Base-by-base conservation (phyloP, 2,888 invertebrate genomes). In the Latrodectus elegans region DNA sequence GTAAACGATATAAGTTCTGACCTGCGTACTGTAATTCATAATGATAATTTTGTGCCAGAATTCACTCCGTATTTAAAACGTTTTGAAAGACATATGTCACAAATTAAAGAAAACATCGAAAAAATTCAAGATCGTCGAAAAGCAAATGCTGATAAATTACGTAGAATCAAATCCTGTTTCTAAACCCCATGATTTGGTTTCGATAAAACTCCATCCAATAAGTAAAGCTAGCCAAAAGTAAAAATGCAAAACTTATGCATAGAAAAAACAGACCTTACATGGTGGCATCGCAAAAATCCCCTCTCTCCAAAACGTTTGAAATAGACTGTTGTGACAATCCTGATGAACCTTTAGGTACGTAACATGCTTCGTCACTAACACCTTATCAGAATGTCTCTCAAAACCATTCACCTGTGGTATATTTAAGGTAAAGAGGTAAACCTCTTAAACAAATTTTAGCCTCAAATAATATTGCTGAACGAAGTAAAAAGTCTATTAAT, bases 31-130 rank as follows among this genome's bases (percentile, higher is more conserved):
- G 64, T 83, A 0, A 76, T 76, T 9, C 14, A 70, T 15, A 83
- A 76, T n/a, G 60, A 76, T 51, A 83, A 83, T 70, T 76, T 84
- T 51, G 71, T 52, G 4, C 51, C 52, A 0, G 76, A 77, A 65
- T 15, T 67, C n/a, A 84, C 65, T 0, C 72, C 73, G 0, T 72
- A 84, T 38, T 72, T 84, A 22, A 77, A 84, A 26, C 11, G 49
- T 1, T 76, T 84, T 84, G 60, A 22, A 17, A 77, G 12, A 12
- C 11, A 12, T 15, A 51, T 38, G 8, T 11, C 12, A 14, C 49
- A 76, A n/a, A 17, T 84, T 12, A 70, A 60, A 72, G 76, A 72
- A 64, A 65, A 22, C 11, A 72, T 77, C 11, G 71, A 76, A n/a
- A 53, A 64, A 60, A 14, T 9, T 12, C 71, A 76, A 72, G 71